phyloP scores from a whole-genome alignment of 2,888 invertebrate genomes.

The Hydropsyche betteni region DNA sequence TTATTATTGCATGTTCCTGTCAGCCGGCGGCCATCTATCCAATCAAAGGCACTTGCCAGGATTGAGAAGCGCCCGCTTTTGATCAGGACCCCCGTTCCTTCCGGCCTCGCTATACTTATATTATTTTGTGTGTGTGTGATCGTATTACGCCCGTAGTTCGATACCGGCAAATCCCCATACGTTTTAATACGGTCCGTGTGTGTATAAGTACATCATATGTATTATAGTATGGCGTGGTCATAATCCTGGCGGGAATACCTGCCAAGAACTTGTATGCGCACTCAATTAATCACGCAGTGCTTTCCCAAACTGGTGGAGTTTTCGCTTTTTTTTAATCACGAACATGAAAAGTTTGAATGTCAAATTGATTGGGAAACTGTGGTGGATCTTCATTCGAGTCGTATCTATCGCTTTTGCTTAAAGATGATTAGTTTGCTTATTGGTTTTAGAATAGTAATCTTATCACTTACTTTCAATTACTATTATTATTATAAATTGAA shows the following conservation, averaged over 20 bases:
- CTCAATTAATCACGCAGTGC: conserved; percentile 15
- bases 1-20: conserved; percentile 24
- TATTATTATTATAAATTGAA: no score
- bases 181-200: conserved; percentile 2
- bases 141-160: no score
- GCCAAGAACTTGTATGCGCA: conserved; percentile 28
- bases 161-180: conserved; percentile 21
- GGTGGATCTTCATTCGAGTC: no score
- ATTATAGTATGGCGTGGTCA: not conserved
- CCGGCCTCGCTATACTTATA: not conserved
- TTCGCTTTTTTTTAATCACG: not conserved
- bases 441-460: no score
- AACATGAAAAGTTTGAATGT: no score
- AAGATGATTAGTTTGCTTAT: no score
- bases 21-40: conserved; percentile 13
- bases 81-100: conserved; percentile 4
- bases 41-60: conserved; percentile 21
- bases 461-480: no score
- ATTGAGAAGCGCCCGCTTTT: conserved; percentile 29
- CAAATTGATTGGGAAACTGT: no score
- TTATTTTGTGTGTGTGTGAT: no score
- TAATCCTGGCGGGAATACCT: conserved; percentile 28
- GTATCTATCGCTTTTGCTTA: no score
- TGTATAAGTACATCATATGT: no score
- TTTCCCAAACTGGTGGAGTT: conserved; percentile 8